Conservation (phyloP, 2,797 vertebrate genomes). For the Enteromius argenteus region DNA sequence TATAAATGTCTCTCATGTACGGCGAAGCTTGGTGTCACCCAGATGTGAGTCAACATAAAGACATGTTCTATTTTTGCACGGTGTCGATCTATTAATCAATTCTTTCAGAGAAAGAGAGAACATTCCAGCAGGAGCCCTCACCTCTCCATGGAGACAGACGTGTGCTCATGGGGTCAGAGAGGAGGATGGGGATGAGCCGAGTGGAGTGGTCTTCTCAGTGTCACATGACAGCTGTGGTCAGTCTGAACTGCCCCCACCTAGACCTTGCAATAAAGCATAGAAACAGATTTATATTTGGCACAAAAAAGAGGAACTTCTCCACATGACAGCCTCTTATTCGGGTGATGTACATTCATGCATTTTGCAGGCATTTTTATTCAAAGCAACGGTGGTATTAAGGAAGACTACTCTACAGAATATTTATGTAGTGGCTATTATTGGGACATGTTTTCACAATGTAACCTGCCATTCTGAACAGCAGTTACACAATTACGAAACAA, state of each 20-base stretch:
- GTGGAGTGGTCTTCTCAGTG: background rate
- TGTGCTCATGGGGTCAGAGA: slow-evolving; percentile 15
- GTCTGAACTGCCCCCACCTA: background rate
- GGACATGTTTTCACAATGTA: background rate
- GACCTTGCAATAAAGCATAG: background rate
- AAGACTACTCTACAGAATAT: background rate
- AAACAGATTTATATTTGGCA: background rate
- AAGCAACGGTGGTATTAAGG: background rate
- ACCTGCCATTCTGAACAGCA: background rate
- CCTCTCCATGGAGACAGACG: slow-evolving; percentile 51
- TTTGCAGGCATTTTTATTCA: background rate
- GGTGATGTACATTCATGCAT: background rate
- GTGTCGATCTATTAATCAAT: slow-evolving; percentile 41
- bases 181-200: slow-evolving; percentile 3
- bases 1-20: background rate
- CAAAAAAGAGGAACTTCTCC: background rate
- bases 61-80: slow-evolving; percentile 30
- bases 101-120: slow-evolving; percentile 24
- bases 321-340: background rate
- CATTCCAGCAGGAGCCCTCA: slow-evolving; percentile 19
- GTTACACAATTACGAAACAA: background rate
- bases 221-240: slow-evolving; percentile 16
- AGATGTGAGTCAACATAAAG: slow-evolving; percentile 20
- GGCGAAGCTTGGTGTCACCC: background rate
- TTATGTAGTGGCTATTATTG: background rate